These are phyloP conservation scores for Parelbella ahira DNA, from an alignment of 2,888 invertebrate genomes.

Conservation along the genomic window DNA sequence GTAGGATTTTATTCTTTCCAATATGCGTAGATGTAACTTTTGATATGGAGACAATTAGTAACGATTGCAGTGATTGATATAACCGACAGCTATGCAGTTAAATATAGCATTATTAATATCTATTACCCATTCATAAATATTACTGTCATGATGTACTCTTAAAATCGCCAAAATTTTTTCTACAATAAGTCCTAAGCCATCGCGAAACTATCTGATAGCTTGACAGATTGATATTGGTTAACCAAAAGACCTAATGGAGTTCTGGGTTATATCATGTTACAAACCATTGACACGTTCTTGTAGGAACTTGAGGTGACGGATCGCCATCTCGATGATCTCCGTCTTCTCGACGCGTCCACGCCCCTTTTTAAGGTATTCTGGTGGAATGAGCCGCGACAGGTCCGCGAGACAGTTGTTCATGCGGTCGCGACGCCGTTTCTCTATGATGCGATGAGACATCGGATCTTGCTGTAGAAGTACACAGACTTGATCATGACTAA, in stretches of 20 bases:
- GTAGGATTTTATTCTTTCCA: too few relatives aligned
- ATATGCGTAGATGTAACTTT: too few relatives aligned
- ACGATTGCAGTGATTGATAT: too few relatives aligned
- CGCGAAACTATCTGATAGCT: too few relatives aligned
- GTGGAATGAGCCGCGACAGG: slow-evolving; percentile 94
- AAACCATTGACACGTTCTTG: slow-evolving; percentile 83
- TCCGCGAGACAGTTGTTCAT: slow-evolving; percentile 99
- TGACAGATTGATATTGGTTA: too few relatives aligned
- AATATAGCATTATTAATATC: too few relatives aligned
- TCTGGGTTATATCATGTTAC: slow-evolving; percentile 36
- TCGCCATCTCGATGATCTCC: slow-evolving; percentile 99
- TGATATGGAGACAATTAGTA: too few relatives aligned
- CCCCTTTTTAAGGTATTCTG: slow-evolving; percentile 96
- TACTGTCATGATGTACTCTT: too few relatives aligned
- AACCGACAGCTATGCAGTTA: too few relatives aligned
- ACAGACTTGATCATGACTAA: slow-evolving; percentile 23
- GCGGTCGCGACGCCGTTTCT: slow-evolving; percentile 95
- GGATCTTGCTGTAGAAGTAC: slow-evolving; percentile 89
- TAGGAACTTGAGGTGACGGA: slow-evolving; percentile 94
- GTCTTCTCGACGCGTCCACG: slow-evolving; percentile 98
- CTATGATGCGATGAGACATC: slow-evolving; percentile 98
- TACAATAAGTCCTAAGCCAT: too few relatives aligned
- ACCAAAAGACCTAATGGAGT: neutral
- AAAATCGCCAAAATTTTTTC: too few relatives aligned
- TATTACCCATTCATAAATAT: too few relatives aligned